Percentiles rank a stretch among this genome's conserved stretches.
Conservation (phyloP, 2,797 vertebrate species). For the Centroberyx gerrardi region DNA sequence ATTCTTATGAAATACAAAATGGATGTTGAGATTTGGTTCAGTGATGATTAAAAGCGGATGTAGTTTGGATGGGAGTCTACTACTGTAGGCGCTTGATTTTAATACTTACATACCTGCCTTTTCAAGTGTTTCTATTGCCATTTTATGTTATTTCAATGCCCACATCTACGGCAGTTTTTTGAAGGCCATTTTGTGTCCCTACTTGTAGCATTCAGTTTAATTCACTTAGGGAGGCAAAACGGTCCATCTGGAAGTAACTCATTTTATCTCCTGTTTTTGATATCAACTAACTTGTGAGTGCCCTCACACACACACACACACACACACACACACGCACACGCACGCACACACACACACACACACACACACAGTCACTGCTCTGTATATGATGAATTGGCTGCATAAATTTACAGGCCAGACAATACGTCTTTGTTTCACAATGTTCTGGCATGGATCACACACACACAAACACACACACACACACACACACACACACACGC, state of each 20-base stretch:
- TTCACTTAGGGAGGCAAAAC: slow-evolving; percentile 57
- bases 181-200: slow-evolving; percentile 32
- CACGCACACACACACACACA: slow-evolving; percentile 4
- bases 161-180: too few relatives aligned
- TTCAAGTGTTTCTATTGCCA: too few relatives aligned
- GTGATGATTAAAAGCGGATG: too few relatives aligned
- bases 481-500: background rate
- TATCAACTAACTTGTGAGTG: slow-evolving; percentile 19
- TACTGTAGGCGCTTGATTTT: too few relatives aligned
- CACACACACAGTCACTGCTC: slow-evolving; percentile 13
- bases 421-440: slow-evolving; percentile 79
- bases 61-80: too few relatives aligned
- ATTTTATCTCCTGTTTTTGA: slow-evolving; percentile 55
- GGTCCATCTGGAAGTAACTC: slow-evolving; percentile 22
- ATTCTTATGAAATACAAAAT: too few relatives aligned
- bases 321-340: background rate
- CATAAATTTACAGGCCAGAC: slow-evolving; percentile 67
- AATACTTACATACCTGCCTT: too few relatives aligned
- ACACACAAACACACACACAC: slow-evolving; percentile 35
- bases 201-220: slow-evolving; percentile 30
- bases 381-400: slow-evolving; percentile 78
- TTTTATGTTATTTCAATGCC: too few relatives aligned
- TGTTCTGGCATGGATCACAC: slow-evolving; percentile 50
- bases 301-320: slow-evolving; percentile 2
- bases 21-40: too few relatives aligned